These are phyloP conservation scores for Semnornis frantzii DNA, from an alignment of 2,113 vertebrate genomes.

Conservation along the genomic window DNA sequence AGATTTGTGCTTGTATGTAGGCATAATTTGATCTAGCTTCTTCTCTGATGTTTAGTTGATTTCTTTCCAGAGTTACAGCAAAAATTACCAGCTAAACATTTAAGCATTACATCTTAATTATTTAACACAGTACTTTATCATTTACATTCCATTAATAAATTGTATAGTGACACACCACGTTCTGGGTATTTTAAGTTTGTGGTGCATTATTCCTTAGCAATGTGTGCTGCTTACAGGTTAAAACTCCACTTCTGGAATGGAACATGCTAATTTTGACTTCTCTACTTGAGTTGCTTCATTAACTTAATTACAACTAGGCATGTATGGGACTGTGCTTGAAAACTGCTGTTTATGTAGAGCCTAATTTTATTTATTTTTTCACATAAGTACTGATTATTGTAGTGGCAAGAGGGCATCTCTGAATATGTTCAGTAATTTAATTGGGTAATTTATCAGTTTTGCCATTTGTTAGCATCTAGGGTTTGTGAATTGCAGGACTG, in stretches of 20 bases:
- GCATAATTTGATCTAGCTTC: not conserved
- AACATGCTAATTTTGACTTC: not conserved
- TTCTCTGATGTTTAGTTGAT: not conserved
- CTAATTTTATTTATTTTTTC: not conserved
- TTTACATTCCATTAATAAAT: slow-evolving; percentile 52
- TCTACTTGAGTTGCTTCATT: not conserved
- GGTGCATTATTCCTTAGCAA: slow-evolving; percentile 7
- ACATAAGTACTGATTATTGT: not conserved
- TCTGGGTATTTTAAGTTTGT: not conserved
- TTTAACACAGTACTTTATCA: slow-evolving; percentile 33
- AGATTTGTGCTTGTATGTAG: not conserved
- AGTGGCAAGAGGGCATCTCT: not conserved
- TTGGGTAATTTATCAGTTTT: not conserved
- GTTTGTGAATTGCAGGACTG: not conserved
- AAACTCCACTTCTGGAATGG: not conserved
- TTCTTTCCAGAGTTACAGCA: not conserved
- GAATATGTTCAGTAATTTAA: not conserved
- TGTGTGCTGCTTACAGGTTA: not conserved
- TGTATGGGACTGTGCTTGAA: not conserved
- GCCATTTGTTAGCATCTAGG: not conserved
- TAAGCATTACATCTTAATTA: slow-evolving; percentile 42
- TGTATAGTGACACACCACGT: slow-evolving; percentile 29
- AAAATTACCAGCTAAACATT: slow-evolving; percentile 34
- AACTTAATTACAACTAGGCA: not conserved
- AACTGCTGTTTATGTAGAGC: not conserved